phyloP scores from a whole-genome alignment of 2,113 vertebrate genomes.

The Stigmatopora argus region DNA sequence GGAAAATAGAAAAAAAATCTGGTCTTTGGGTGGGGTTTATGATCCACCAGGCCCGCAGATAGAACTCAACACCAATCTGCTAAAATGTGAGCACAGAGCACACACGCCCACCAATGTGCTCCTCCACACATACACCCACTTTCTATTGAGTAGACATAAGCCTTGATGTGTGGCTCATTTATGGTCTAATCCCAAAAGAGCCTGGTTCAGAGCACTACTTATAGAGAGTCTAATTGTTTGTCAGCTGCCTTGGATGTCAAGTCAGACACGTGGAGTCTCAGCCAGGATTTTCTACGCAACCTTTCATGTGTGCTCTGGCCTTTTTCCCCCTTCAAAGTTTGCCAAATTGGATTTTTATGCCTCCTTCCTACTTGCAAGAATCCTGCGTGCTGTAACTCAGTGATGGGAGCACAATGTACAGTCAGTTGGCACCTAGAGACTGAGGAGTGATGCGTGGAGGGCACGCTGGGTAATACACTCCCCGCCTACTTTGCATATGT shows the following conservation, averaged over 20 bases:
- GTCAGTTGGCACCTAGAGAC: constrained; percentile 50
- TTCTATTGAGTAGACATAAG: constrained; percentile 53
- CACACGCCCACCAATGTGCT: constrained; percentile 30
- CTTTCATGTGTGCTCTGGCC: constrained; percentile 53
- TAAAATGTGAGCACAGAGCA: constrained; percentile 51
- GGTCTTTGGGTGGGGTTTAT: constrained; percentile 40
- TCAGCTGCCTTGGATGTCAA: constrained; percentile 58
- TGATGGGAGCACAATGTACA: constrained; percentile 48
- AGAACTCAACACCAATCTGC: constrained; percentile 50
- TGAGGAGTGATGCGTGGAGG: constrained; percentile 36
- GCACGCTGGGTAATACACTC: constrained; percentile 40
- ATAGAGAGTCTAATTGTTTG: constrained; percentile 66
- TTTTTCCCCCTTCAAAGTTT: constrained; percentile 42
- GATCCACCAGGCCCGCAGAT: constrained; percentile 40
- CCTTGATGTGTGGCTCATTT: constrained; percentile 57
- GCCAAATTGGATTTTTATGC: constrained; percentile 65
- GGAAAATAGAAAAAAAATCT: constrained; percentile 4
- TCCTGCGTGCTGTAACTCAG: constrained; percentile 55
- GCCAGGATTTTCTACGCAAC: constrained; percentile 54
- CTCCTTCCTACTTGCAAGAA: constrained; percentile 42
- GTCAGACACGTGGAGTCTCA: constrained; percentile 52
- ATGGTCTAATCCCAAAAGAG: constrained; percentile 55
- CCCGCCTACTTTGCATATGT: constrained; percentile 45
- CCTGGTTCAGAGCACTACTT: constrained; percentile 55
- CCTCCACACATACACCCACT: constrained; percentile 24